Base-by-base conservation (phyloP, 1,140 invertebrate genomes). In the Rhyacophila brunnea region DNA sequence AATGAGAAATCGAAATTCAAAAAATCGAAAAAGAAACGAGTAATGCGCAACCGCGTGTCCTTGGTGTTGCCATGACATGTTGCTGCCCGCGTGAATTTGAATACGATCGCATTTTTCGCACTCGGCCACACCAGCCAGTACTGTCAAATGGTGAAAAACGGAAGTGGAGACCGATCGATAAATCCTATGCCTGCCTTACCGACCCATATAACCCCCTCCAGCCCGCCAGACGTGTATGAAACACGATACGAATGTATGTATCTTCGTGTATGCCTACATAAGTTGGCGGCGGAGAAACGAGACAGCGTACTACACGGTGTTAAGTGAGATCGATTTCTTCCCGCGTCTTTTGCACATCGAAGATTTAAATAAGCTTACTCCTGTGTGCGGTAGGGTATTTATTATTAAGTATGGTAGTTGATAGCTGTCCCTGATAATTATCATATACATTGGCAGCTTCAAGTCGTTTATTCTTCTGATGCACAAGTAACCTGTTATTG, bases 131-230 rank as follows among this genome's bases (percentile, higher is more conserved):
- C 23, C 23, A 9, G 3, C n/a, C 9, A 3, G 23, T 28, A 28
- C 53, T 57, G 60, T 52, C 48, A 62, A 57, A 62, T 50, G 46
- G 54, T 52, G 53, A 52, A 48, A 57, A 62, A 62, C 60, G 60
- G 60, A 62, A 62, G 46, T 48, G 14, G 49, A 17, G 53, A 36
- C 53, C 54, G 60, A 62, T 62, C 60, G 60, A 62, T 62, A 57
- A 57, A 47, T 40, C 40, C 36, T 17, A 18, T 47, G 23, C 35
- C 49, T 52, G 38, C 49, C 35, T 52, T 42, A 40, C 49, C 49
- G 36, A 42, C 36, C 35, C 36, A 52, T 36, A 42, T 52, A 52
- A 20, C 50, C 19, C 9, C 35, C 18, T 11, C 9, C 43, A 6
- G 18, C 18, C 13, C 43, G 14, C n/a, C 9, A 18, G 43, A 17